Conservation (phyloP, 2,888 invertebrate genomes). For the Pardosa pseudoannulata region DNA sequence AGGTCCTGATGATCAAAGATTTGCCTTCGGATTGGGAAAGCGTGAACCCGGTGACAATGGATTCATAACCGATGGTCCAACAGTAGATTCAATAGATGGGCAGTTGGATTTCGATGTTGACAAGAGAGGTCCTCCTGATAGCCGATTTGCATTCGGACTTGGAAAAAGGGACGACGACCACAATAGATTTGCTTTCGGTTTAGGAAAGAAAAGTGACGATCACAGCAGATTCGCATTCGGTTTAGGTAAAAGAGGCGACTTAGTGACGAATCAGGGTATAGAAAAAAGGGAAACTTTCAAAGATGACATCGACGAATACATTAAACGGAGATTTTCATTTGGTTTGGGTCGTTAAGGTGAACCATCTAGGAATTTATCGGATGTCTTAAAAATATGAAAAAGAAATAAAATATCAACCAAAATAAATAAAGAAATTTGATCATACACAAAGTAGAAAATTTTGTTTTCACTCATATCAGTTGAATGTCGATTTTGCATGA, state of each 20-base stretch:
- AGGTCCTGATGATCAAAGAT: slow-evolving; percentile 55
- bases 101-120: slow-evolving; percentile 45
- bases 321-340: slow-evolving; percentile 73
- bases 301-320: slow-evolving; percentile 71
- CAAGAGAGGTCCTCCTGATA: slow-evolving; percentile 36
- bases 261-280: slow-evolving; percentile 13
- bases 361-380: slow-evolving; percentile 54
- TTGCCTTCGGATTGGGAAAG: slow-evolving; percentile 63
- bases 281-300: slow-evolving; percentile 52
- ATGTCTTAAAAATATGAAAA: neutral
- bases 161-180: slow-evolving; percentile 48
- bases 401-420: neutral
- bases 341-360: slow-evolving; percentile 73
- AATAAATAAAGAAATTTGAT: neutral
- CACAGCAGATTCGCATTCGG: slow-evolving; percentile 46
- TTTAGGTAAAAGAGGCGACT: slow-evolving; percentile 45
- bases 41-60: slow-evolving; percentile 31
- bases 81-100: slow-evolving; percentile 30
- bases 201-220: slow-evolving; percentile 38
- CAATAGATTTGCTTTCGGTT: slow-evolving; percentile 52
- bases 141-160: slow-evolving; percentile 60
- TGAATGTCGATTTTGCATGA: neutral
- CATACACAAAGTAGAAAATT: neutral
- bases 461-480: neutral
- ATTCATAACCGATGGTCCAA: slow-evolving; percentile 27